Evolutionary conservation across 2,888 invertebrate genomes (phyloP).

Genomic region (Acleris emargana): DNA sequence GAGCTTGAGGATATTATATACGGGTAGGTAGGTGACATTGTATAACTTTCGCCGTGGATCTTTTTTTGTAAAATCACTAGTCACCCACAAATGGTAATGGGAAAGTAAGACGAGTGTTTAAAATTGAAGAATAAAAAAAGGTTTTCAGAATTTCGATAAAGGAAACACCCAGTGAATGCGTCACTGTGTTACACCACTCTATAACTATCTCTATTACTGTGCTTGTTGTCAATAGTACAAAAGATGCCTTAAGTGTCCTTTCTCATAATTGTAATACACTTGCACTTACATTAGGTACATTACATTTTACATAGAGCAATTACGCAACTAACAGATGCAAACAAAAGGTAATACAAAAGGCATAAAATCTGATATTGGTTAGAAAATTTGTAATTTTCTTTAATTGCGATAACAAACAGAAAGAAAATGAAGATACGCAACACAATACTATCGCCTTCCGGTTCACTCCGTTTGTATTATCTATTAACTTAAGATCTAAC

Average conservation of each 20-base stretch:
- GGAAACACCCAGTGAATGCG: no score
- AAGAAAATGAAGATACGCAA: constrained; percentile 58
- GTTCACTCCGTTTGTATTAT: neutral
- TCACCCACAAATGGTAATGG: no score
- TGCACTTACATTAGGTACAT: no score
- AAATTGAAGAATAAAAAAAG: no score
- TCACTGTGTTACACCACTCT: no score
- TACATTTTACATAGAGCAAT: neutral
- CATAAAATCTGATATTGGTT: constrained; percentile 9
- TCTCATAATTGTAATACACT: no score
- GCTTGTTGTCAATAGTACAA: no score
- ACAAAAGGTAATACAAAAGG: neutral
- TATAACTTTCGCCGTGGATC: constrained; percentile 7
- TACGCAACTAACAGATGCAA: neutral
- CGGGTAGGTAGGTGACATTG: constrained; percentile 56
- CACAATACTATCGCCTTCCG: neutral
- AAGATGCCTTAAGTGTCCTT: no score
- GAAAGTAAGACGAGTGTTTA: no score
- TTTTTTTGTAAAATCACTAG: neutral
- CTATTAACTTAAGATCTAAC: constrained; percentile 8
- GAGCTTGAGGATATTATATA: constrained; percentile 64
- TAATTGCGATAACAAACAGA: constrained; percentile 55
- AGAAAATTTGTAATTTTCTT: constrained; percentile 44
- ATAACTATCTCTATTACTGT: no score
- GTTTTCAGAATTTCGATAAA: no score